Percentiles rank a stretch among this genome's conserved stretches.
phyloP scores from a whole-genome alignment of 2,797 vertebrate genomes.

The Sardinella longiceps region DNA sequence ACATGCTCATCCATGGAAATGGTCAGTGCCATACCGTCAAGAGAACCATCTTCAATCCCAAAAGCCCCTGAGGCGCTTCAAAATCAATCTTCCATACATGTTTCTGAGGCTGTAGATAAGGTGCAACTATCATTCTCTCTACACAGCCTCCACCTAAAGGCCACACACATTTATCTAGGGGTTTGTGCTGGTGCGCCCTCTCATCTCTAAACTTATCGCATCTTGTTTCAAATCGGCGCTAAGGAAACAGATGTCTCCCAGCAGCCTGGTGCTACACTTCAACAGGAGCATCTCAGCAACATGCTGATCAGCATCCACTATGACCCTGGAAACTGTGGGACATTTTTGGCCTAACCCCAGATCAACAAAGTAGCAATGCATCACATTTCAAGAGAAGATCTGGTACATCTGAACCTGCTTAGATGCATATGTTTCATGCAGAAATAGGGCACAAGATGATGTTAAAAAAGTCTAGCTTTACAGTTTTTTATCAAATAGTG shows the following conservation, averaged over 20 bases:
- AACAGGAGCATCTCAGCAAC: neutral
- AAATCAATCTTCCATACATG: conserved; percentile 9
- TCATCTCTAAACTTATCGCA: neutral
- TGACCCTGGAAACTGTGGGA: neutral
- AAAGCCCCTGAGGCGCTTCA: neutral
- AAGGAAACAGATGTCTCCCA: neutral
- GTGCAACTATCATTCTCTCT: neutral
- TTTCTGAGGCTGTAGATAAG: neutral
- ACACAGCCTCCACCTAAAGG: neutral
- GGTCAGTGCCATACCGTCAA: neutral
- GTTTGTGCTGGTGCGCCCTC: neutral
- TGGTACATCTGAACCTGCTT: too few relatives aligned
- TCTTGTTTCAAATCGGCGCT: neutral
- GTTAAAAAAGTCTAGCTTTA: too few relatives aligned
- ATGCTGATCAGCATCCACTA: neutral
- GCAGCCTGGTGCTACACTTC: neutral
- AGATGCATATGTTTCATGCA: too few relatives aligned
- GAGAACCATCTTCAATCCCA: neutral
- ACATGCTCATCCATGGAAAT: neutral
- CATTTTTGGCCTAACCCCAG: too few relatives aligned
- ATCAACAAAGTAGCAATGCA: too few relatives aligned
- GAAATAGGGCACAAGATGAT: too few relatives aligned
- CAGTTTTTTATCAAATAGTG: too few relatives aligned
- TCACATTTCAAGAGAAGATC: too few relatives aligned
- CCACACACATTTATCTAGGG: conserved; percentile 3